phyloP scores from a whole-genome alignment of 2,888 invertebrate species.

The Parnassius smintheus region DNA sequence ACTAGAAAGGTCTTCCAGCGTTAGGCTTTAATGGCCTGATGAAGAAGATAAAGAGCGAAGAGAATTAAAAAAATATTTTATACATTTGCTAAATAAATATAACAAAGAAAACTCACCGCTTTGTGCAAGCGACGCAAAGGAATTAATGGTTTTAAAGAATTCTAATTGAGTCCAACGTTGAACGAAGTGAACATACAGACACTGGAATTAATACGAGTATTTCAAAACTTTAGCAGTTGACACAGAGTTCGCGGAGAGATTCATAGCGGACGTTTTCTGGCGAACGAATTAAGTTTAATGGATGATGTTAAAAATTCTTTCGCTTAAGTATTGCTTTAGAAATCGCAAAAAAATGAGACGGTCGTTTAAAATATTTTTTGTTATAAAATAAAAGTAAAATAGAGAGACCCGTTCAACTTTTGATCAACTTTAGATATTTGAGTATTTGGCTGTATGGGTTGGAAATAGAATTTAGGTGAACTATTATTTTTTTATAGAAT shows the following conservation, averaged over 20 bases:
- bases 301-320: constrained; percentile 8
- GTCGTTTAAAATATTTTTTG: too few species aligned
- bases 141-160: constrained; percentile 17
- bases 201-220: constrained; percentile 23
- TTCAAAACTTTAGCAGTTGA: constrained; percentile 22
- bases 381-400: too few species aligned
- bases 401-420: too few species aligned
- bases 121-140: constrained; percentile 21
- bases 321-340: constrained; percentile 1
- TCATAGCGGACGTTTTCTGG: constrained; percentile 8
- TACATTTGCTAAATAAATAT: too few species aligned
- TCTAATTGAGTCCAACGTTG: constrained; percentile 20
- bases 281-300: constrained; percentile 16
- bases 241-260: constrained; percentile 12
- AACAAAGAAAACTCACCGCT: background rate
- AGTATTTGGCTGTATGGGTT: too few species aligned
- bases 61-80: too few species aligned
- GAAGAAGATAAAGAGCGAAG: too few species aligned
- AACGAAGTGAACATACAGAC: constrained; percentile 15
- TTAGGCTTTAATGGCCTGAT: too few species aligned
- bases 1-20: too few species aligned
- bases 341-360: background rate
- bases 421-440: too few species aligned
- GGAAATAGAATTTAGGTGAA: too few species aligned
- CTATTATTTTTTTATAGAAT: too few species aligned